Base-by-base conservation (phyloP, 1,140 invertebrate species). In the Galendromus occidentalis region DNA sequence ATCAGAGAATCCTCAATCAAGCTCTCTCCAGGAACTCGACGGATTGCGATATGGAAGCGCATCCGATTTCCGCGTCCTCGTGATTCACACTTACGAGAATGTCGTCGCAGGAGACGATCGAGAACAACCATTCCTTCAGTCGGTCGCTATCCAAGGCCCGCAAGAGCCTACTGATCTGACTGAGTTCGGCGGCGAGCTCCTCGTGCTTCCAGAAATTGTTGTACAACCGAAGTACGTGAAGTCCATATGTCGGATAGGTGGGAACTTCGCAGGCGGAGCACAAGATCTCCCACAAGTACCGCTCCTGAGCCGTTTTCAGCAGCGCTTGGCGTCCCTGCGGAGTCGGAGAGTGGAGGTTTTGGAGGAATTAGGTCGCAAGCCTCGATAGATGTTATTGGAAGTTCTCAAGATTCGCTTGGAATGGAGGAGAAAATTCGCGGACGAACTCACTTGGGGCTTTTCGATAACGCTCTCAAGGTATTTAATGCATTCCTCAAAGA, bases 61-160 rank as follows among this genome's bases (percentile, higher is more conserved):
- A n/a, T n/a, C n/a, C n/a, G n/a, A n/a, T n/a, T n/a, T n/a, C n/a
- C n/a, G n/a, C n/a, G n/a, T n/a, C n/a, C n/a, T n/a, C n/a, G n/a
- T n/a, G n/a, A n/a, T n/a, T n/a, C n/a, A n/a, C n/a, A 39, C 33
- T 39, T 9, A 39, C 33, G 33, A 39, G 33, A 25, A 59, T 33
- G 33, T 59, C 51, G 14, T 59, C 51, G 25, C 51, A 59, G 25
- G 51, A 59, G 25, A 59, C 51, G 51, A 59, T 59, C 22, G 51
- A 59, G 22, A 20, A 59, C 51, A 59, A 9, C 51, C 51, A 59
- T 22, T 25, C 22, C 33, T 59, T 25, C 14, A 59, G 51, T 25
- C 33, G n/a, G 51, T 25, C 51, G 9, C 25, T 33, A 9, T 59
- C 22, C 51, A 59, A 22, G 9, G 25, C 25, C 33, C 25, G 25